Evolutionary conservation across 2,113 vertebrate species (phyloP).

Genomic region (Oophaga pumilio): DNA sequence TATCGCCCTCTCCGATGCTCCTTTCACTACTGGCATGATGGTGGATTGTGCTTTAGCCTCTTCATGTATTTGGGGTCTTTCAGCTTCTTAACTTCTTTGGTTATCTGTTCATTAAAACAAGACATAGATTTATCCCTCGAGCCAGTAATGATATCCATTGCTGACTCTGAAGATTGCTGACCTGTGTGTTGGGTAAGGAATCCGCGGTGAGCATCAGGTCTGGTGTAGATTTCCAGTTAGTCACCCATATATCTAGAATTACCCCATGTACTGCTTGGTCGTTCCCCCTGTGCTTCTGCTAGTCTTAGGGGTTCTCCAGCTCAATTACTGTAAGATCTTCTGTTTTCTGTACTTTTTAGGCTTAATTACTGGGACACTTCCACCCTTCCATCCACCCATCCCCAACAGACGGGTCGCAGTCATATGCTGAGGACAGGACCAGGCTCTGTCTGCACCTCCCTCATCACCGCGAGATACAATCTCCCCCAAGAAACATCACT

Average conservation of each 20-base stretch:
- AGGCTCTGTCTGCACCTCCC: conserved; percentile 12
- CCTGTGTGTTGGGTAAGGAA: no score
- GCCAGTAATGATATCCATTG: no score
- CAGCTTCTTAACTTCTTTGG: background rate
- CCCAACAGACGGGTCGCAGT: conserved; percentile 24
- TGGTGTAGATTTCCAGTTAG: no score
- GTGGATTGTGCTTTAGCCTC: conserved; percentile 67
- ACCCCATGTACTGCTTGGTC: background rate
- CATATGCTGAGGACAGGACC: conserved; percentile 12
- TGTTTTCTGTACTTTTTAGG: conserved; percentile 50
- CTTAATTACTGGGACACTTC: conserved; percentile 24
- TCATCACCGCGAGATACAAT: conserved; percentile 16
- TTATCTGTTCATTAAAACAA: background rate
- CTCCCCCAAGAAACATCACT: background rate
- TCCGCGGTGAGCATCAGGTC: no score
- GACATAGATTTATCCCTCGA: no score
- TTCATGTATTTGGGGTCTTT: conserved; percentile 31
- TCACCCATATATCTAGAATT: background rate
- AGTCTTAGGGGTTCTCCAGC: background rate
- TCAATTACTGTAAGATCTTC: conserved; percentile 24
- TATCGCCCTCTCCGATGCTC: background rate
- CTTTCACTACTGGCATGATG: conserved; percentile 68
- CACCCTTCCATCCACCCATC: background rate
- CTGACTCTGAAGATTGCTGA: no score
- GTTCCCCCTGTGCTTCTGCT: background rate